Percentiles rank a stretch among this genome's conserved stretches.
Evolutionary conservation across 2,888 invertebrate species (phyloP).

Genomic region (Willowsia nigromaculata): DNA sequence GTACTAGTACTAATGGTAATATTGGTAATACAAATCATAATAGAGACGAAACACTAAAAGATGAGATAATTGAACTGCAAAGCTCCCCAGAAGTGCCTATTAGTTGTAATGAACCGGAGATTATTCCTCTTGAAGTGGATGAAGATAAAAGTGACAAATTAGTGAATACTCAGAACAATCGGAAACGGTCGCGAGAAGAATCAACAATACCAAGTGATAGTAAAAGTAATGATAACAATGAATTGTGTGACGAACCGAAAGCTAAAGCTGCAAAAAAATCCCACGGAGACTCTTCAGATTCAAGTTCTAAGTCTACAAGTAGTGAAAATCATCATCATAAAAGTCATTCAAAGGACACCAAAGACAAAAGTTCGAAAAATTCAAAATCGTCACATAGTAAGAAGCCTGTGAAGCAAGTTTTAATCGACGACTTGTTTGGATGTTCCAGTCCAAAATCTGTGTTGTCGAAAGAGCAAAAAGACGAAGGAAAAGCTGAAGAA

Average conservation of each 20-base stretch:
- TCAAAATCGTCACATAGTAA: conserved; percentile 8
- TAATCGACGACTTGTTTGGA: conserved; percentile 71
- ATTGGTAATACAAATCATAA: no score
- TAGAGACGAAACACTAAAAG: not conserved
- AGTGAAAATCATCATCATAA: not conserved
- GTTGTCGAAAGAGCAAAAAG: not conserved
- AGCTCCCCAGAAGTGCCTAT: not conserved
- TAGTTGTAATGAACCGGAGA: not conserved
- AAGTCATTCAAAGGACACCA: not conserved
- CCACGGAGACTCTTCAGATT: not conserved
- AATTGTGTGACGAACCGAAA: conserved; percentile 33
- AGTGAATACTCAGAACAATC: conserved; percentile 63
- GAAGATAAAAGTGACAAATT: conserved; percentile 77
- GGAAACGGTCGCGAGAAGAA: conserved; percentile 77
- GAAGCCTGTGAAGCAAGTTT: conserved; percentile 28
- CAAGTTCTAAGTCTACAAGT: not conserved
- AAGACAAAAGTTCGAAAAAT: conserved; percentile 1
- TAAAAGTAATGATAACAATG: not conserved
- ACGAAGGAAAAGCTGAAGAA: not conserved
- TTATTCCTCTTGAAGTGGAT: conserved; percentile 76
- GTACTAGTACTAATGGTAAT: not conserved
- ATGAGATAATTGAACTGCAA: conserved; percentile 8
- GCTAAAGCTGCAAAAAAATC: conserved; percentile 48
- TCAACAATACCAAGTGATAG: not conserved
- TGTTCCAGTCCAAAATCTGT: conserved; percentile 20